Conservation (phyloP, 2,113 vertebrate genomes). For the Labrus mixtus region DNA sequence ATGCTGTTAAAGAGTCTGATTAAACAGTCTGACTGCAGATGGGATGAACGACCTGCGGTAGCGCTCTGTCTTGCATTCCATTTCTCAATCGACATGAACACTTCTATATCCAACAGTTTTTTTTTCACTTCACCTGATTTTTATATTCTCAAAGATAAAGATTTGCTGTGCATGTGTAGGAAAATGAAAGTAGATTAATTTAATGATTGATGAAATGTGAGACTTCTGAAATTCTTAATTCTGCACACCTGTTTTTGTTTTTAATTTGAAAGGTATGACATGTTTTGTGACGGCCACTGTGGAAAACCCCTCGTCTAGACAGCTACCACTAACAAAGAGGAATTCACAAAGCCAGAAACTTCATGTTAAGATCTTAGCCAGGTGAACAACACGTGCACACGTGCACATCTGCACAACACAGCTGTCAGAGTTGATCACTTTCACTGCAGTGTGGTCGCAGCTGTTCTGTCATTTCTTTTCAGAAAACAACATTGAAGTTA, state of each 20-base stretch:
- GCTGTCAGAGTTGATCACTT: conserved; percentile 4
- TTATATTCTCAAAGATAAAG: no score
- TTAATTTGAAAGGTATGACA: not conserved
- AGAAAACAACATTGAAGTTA: not conserved
- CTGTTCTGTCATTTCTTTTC: not conserved
- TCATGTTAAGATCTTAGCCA: not conserved
- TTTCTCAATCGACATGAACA: not conserved
- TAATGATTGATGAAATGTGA: not conserved
- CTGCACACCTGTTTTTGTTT: not conserved
- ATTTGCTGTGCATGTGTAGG: no score
- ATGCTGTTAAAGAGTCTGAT: no score
- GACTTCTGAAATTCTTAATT: not conserved
- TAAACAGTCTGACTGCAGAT: no score
- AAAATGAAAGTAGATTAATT: no score
- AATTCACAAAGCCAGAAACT: not conserved
- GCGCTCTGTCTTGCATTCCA: no score
- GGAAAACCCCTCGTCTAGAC: not conserved
- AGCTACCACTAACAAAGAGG: not conserved
- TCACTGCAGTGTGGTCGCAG: conserved; percentile 39
- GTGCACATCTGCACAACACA: not conserved
- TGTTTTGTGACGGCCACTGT: not conserved
- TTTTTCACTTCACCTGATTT: no score
- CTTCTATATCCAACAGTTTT: no score
- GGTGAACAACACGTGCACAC: not conserved
- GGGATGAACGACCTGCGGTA: no score